Evolutionary conservation across 2,797 vertebrate species (phyloP).

Genomic region (Notolabrus celidotus): DNA sequence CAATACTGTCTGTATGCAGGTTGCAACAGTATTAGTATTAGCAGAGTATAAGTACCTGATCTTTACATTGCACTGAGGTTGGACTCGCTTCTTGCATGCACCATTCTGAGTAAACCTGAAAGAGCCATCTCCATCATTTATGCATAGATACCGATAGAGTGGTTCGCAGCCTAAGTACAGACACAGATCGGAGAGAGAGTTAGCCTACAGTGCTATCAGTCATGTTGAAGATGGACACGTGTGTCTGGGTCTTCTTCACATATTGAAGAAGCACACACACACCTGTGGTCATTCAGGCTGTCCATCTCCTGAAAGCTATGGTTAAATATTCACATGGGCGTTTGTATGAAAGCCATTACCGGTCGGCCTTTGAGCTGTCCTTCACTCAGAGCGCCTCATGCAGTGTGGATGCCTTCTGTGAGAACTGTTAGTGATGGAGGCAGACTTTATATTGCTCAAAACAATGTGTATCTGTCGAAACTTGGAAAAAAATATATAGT

Average conservation of each 20-base stretch:
- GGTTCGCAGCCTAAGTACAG: constrained; percentile 44
- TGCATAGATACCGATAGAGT: constrained; percentile 28
- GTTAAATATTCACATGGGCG: constrained; percentile 60
- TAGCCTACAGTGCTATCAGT: background rate
- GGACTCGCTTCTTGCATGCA: background rate
- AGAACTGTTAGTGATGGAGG: background rate
- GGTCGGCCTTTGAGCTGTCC: constrained; percentile 4
- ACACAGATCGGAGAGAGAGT: constrained; percentile 12
- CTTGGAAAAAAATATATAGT: no score
- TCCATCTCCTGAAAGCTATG: constrained; percentile 44
- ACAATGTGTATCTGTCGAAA: no score
- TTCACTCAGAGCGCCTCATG: constrained; percentile 11
- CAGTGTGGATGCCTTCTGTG: background rate
- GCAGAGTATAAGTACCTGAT: no score
- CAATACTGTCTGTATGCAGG: background rate
- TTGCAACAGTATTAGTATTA: no score
- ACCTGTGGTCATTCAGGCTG: constrained; percentile 18
- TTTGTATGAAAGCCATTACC: constrained; percentile 42
- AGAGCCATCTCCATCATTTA: constrained; percentile 35
- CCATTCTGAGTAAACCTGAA: constrained; percentile 22
- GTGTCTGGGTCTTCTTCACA: background rate
- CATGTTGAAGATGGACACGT: constrained; percentile 8
- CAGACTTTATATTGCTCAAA: background rate
- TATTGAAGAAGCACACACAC: constrained; percentile 15
- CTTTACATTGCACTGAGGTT: background rate